Conservation (phyloP, 1,140 invertebrate species). For the Laupala kohalensis region DNA sequence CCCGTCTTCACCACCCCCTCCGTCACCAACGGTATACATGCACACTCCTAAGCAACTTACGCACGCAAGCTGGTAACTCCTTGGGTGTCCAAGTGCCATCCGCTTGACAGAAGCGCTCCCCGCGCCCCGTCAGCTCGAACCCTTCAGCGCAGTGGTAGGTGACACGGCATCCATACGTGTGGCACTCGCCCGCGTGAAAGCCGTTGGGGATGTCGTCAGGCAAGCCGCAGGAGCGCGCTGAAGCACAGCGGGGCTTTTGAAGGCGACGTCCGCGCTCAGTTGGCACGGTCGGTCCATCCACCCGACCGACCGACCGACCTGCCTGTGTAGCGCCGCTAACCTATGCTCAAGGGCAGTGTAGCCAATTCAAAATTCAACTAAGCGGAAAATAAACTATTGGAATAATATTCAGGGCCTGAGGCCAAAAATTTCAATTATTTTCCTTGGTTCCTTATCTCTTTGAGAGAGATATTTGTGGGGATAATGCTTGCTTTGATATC, state of each 20-base stretch:
- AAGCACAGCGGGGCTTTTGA: not conserved
- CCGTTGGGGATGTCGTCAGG: constrained; percentile 83
- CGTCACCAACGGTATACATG: not conserved
- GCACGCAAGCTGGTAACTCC: constrained; percentile 77
- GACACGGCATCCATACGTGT: constrained; percentile 81
- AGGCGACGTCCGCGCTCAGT: not conserved
- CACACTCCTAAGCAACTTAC: constrained; percentile 33
- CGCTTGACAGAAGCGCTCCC: constrained; percentile 69
- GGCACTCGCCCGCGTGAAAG: constrained; percentile 79
- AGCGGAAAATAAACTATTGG: too few relatives aligned
- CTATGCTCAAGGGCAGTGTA: too few relatives aligned
- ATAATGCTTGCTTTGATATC: too few relatives aligned
- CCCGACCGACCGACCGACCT: too few relatives aligned
- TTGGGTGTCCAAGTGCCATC: constrained; percentile 81
- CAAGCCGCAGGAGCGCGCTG: constrained; percentile 70
- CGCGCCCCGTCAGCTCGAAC: constrained; percentile 76
- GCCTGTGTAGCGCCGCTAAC: too few relatives aligned
- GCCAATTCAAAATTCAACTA: too few relatives aligned
- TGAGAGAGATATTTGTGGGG: too few relatives aligned
- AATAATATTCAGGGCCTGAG: too few relatives aligned
- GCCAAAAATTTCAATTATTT: too few relatives aligned
- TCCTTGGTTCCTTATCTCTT: too few relatives aligned
- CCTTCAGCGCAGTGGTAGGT: constrained; percentile 86
- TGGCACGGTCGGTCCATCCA: too few relatives aligned
- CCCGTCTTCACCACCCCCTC: too few relatives aligned